Evolutionary conservation across 2,113 vertebrate genomes (phyloP), one percentile per base, ranked within the genome.

Genomic region (Agelaius tricolor): DNA sequence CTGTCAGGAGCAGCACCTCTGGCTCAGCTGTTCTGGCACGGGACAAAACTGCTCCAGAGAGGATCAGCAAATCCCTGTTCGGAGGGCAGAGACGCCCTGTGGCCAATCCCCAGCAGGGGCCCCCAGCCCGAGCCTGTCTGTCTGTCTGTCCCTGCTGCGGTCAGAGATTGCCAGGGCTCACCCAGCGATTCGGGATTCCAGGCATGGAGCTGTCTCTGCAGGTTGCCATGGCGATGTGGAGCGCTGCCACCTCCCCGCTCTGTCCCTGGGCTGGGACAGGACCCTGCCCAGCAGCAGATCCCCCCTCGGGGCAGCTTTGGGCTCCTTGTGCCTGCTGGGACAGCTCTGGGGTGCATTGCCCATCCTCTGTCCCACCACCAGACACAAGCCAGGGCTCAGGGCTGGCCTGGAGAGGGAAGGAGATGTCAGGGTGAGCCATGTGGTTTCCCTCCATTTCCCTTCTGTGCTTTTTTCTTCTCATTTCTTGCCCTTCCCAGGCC

Each of bases 161-260:
- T 84, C 93, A 87, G 62, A 69, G 94, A 85, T 95, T 80, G 78
- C 49, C 77, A 66, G 92, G 75, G 90, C 96, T 96, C 89, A 82
- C 94, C 93, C 87, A 33, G 94, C 96, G 96, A 73, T 74, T 74
- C 17, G 89, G 96, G 92, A 69, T 93, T 93, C 7, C 37, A 76
- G 30, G 22, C 26, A 78, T 37, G 66, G 93, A 92, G 75, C 91
- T 54, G 13, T 22, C 77, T 96, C 93, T 16, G 44, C 3, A 6
- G 92, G 97, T 97, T 98, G 79, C 92, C 91, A 95, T 97, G 95
- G 93, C 6, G 65, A 97, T 68, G 11, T 1, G 30, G 89, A 90
- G 93, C 73, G 1, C 82, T 39, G 97, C 87, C 89, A 95, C 77
- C 69, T 97, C 91, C 96, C 61, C 75, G 49, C 63, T 65, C 73